phyloP scores from a whole-genome alignment of 2,113 vertebrate genomes.

The Notarius quadriscutis region DNA sequence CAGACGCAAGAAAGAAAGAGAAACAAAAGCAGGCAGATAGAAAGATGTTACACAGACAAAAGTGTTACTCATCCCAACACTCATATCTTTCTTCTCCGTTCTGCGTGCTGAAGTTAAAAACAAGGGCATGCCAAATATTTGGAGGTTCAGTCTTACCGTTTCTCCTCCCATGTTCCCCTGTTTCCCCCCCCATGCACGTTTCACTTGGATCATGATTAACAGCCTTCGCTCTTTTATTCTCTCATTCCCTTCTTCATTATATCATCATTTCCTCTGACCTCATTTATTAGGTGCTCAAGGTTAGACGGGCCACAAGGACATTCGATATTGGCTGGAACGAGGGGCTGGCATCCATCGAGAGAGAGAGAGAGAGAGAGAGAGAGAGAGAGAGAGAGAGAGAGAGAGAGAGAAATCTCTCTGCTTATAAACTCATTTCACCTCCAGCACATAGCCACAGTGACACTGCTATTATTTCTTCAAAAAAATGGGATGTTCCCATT shows the following conservation, averaged over 20 bases:
- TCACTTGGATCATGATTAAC: conserved; percentile 58
- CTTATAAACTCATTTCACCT: background rate
- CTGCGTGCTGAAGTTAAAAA: background rate
- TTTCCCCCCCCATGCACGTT: conserved; percentile 5
- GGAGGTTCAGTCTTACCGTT: background rate
- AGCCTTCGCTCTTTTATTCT: conserved; percentile 60
- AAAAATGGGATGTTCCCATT: background rate
- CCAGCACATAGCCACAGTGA: background rate
- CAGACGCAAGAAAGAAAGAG: background rate
- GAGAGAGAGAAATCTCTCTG: background rate
- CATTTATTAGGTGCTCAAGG: conserved; percentile 67
- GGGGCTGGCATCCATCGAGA: background rate
- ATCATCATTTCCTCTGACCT: conserved; percentile 60
- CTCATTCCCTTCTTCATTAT: conserved; percentile 57
- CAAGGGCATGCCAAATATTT: background rate
- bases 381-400: background rate
- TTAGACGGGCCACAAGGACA: conserved; percentile 64
- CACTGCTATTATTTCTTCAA: background rate
- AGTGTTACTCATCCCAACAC: background rate
- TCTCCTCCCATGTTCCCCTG: background rate
- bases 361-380: background rate
- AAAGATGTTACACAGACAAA: background rate
- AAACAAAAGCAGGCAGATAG: background rate
- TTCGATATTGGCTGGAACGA: conserved; percentile 53
- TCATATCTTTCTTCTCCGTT: background rate